A percentile compares a stretch with the other conserved stretches of the same genome.
Conservation (phyloP, 2,888 invertebrate species). For the Nezara viridula region DNA sequence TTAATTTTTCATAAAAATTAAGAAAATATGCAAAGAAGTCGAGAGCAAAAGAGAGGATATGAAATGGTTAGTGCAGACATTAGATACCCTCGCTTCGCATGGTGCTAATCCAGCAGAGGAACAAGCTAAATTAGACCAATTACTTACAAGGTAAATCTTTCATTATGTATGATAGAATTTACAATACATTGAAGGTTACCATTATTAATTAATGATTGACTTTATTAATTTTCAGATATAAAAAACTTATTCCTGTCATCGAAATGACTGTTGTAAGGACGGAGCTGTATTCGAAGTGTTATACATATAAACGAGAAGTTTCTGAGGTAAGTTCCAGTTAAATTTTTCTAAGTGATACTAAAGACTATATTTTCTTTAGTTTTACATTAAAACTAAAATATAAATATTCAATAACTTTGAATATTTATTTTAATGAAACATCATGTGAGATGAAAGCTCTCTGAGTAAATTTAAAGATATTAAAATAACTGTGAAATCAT, state of each 20-base stretch:
- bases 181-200: not conserved
- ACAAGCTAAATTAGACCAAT: constrained; percentile 84
- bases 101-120: constrained; percentile 80
- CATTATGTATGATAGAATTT: not conserved
- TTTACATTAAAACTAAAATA: no score
- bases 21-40: constrained; percentile 92
- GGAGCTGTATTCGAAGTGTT: constrained; percentile 92
- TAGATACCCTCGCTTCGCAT: constrained; percentile 88
- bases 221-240: constrained; percentile 76
- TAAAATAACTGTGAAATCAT: no score
- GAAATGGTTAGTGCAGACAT: constrained; percentile 93
- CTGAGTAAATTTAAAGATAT: not conserved
- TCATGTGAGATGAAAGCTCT: not conserved
- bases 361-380: no score
- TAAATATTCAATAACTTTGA: not conserved
- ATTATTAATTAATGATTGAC: not conserved
- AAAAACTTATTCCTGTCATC: constrained; percentile 90
- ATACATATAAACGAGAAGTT: constrained; percentile 90
- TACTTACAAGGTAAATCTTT: constrained; percentile 74
- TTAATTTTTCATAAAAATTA: constrained; percentile 66
- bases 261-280: constrained; percentile 95
- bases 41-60: constrained; percentile 92
- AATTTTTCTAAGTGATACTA: not conserved
- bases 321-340: constrained; percentile 72
- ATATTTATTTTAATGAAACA: not conserved